Percentiles rank a stretch among this genome's conserved stretches.
phyloP scores from a whole-genome alignment of 2,797 vertebrate genomes.

The Catharus ustulatus region DNA sequence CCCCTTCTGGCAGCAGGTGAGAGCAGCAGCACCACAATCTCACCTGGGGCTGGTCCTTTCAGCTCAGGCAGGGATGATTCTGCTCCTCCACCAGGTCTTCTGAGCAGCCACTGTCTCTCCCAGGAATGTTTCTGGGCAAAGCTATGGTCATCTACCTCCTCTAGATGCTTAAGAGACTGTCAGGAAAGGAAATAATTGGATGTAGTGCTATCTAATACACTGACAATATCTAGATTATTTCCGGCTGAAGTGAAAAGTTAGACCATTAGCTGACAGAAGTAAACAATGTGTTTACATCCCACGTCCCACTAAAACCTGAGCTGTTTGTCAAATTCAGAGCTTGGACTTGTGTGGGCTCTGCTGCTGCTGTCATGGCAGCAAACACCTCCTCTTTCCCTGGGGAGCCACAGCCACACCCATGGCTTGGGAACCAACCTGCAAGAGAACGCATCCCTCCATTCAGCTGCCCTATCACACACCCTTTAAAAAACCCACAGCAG shows the following conservation, averaged over 20 bases:
- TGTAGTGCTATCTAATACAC: fast-evolving
- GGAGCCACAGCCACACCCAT: fast-evolving
- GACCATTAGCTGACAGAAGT: not conserved
- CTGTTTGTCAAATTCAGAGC: fast-evolving
- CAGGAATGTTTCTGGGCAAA: not conserved
- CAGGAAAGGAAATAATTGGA: not conserved
- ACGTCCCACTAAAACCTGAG: not conserved
- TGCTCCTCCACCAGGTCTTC: not conserved
- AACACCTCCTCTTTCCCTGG: too few relatives aligned
- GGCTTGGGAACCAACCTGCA: not conserved
- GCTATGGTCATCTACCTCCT: not conserved
- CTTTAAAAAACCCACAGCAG: not conserved
- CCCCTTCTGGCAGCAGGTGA: not conserved
- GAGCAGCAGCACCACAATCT: not conserved
- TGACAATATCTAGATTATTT: not conserved
- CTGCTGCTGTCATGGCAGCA: too few relatives aligned
- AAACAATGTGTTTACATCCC: not conserved
- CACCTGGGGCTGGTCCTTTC: not conserved
- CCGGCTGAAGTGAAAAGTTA: not conserved
- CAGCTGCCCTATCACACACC: not conserved
- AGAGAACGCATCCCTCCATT: fast-evolving
- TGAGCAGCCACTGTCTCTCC: not conserved
- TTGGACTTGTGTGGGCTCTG: not conserved
- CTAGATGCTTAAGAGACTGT: too few relatives aligned
- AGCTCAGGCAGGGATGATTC: not conserved